Conservation (phyloP, 2,797 vertebrate genomes). For the Enteromius afrohamiltoni region DNA sequence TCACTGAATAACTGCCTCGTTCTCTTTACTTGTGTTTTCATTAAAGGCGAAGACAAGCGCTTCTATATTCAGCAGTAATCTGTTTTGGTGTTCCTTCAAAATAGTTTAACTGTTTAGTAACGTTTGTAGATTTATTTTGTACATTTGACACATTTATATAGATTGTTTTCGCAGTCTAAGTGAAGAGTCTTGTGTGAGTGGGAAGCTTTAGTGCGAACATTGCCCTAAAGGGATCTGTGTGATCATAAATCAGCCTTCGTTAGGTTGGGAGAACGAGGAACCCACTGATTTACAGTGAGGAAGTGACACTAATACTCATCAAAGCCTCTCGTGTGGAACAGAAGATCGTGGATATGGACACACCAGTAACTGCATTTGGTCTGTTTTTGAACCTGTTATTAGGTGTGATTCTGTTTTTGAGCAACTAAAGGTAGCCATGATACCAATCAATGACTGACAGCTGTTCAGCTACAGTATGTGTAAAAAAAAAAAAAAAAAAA, state of each 20-base stretch:
- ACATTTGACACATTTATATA: not conserved
- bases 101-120: not conserved
- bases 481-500: too few species aligned
- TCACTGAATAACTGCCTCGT: not conserved
- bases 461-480: not conserved
- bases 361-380: slow-evolving; percentile 36
- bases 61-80: not conserved
- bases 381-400: slow-evolving; percentile 28
- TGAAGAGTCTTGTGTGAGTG: not conserved
- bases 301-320: slow-evolving; percentile 70
- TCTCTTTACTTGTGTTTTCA: not conserved
- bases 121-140: slow-evolving; percentile 1
- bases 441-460: not conserved
- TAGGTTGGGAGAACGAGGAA: slow-evolving; percentile 75
- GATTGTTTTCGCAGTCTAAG: not conserved
- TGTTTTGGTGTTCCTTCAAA: not conserved
- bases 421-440: not conserved
- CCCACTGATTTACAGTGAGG: slow-evolving; percentile 75
- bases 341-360: slow-evolving; percentile 40
- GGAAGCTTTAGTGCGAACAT: slow-evolving; percentile 65
- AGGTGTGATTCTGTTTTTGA: not conserved
- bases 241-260: slow-evolving; percentile 80
- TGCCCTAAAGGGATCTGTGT: slow-evolving; percentile 72
- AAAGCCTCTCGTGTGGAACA: slow-evolving; percentile 65
- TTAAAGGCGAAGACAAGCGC: not conserved